These are phyloP conservation scores for Xenopus borealis DNA, from an alignment of 2,113 vertebrate species.

Conservation along the genomic window DNA sequence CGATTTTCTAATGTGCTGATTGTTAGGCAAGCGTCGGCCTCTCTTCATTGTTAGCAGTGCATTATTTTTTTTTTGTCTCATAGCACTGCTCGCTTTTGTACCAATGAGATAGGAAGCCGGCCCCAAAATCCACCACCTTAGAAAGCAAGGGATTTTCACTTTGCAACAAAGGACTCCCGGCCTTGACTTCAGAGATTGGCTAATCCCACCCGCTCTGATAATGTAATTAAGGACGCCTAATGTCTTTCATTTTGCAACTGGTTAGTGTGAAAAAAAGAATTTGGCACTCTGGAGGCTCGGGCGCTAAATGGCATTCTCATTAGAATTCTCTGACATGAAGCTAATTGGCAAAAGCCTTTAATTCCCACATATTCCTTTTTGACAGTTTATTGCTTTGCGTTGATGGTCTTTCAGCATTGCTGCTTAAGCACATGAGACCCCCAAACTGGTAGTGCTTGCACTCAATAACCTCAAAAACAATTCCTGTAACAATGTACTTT, in stretches of 20 bases:
- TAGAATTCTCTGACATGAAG: slow-evolving; percentile 99
- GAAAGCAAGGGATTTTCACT: slow-evolving; percentile 88
- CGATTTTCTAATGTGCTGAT: slow-evolving; percentile 85
- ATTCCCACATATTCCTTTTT: too few species aligned
- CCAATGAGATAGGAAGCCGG: slow-evolving; percentile 83
- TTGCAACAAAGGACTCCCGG: slow-evolving; percentile 91
- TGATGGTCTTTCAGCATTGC: too few species aligned
- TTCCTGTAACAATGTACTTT: too few species aligned
- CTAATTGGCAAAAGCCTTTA: slow-evolving; percentile 89
- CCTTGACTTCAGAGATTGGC: slow-evolving; percentile 98
- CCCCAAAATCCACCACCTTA: slow-evolving; percentile 85
- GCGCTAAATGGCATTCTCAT: slow-evolving; percentile 92
- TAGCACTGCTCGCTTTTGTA: slow-evolving; percentile 89
- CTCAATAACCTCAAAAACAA: too few species aligned
- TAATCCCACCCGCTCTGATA: slow-evolving; percentile 99
- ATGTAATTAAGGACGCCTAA: slow-evolving; percentile 99
- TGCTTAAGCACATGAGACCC: too few species aligned
- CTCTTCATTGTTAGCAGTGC: slow-evolving; percentile 77
- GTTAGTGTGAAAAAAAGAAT: slow-evolving; percentile 85
- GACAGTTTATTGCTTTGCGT: too few species aligned
- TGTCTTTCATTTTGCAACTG: slow-evolving; percentile 96
- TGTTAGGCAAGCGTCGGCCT: slow-evolving; percentile 78
- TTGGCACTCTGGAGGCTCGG: slow-evolving; percentile 87
- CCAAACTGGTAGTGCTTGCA: too few species aligned
- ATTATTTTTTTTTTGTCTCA: slow-evolving; percentile 65